These are phyloP conservation scores for Cottoperca gobio DNA, from an alignment of 2,797 vertebrate genomes.

Conservation along the genomic window DNA sequence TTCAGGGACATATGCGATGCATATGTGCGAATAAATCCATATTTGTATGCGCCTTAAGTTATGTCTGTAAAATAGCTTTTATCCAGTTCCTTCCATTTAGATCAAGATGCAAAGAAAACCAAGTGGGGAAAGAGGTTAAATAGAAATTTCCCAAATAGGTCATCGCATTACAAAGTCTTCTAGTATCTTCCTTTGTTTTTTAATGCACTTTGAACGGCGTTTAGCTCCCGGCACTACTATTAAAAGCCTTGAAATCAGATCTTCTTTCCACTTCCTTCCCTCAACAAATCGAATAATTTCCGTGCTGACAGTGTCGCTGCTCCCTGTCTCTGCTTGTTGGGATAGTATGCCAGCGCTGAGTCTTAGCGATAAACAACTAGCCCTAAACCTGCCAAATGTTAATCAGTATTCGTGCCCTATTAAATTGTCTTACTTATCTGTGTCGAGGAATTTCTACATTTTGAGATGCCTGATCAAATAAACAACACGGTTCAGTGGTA, in stretches of 20 bases:
- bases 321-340: constrained; percentile 5
- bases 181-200: neutral
- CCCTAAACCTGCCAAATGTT: constrained; percentile 15
- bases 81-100: constrained; percentile 4
- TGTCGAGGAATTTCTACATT: constrained; percentile 3
- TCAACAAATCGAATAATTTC: constrained; percentile 33
- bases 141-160: constrained; percentile 28
- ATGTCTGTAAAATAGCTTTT: neutral
- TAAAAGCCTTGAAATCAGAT: constrained; percentile 61
- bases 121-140: constrained; percentile 28
- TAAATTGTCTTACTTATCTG: constrained; percentile 15
- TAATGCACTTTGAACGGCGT: constrained; percentile 11
- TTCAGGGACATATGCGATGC: neutral
- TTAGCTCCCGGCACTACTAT: constrained; percentile 6
- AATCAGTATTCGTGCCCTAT: constrained; percentile 25
- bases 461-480: neutral
- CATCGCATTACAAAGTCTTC: constrained; percentile 2
- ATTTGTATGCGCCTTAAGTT: neutral
- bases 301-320: constrained; percentile 6
- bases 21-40: neutral
- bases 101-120: neutral
- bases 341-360: constrained; percentile 43
- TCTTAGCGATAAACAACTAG: constrained; percentile 14
- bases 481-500: neutral
- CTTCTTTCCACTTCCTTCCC: constrained; percentile 26